A percentile compares a stretch with the other conserved stretches of the same genome.
phyloP scores from a whole-genome alignment of 2,888 invertebrate genomes.

The Himalopsyche kuldschensis region DNA sequence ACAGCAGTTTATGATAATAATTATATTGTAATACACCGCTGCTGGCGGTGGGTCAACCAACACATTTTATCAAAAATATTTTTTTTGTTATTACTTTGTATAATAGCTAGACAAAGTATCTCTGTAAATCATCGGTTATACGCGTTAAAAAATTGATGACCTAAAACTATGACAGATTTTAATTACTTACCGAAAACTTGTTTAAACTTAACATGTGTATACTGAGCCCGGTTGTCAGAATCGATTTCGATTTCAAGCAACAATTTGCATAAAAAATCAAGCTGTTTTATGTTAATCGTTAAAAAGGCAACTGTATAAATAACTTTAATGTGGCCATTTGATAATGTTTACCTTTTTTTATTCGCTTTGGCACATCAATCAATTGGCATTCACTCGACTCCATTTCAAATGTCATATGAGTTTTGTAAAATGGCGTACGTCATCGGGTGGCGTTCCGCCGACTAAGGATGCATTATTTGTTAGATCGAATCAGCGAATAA shows the following conservation, averaged over 20 bases:
- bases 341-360: conserved; percentile 3
- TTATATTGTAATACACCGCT: too few relatives aligned
- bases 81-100: too few relatives aligned
- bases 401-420: background rate
- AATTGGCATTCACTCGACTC: conserved; percentile 4
- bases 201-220: background rate
- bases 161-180: conserved; percentile 1
- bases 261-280: background rate
- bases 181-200: background rate
- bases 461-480: background rate
- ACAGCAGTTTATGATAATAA: too few relatives aligned
- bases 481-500: background rate
- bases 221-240: background rate
- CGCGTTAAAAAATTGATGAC: background rate
- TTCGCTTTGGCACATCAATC: background rate
- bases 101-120: background rate
- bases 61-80: too few relatives aligned
- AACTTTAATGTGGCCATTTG: background rate
- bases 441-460: background rate
- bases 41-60: too few relatives aligned
- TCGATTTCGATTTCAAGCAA: background rate
- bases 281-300: background rate
- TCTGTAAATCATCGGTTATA: background rate
- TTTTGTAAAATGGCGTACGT: background rate
- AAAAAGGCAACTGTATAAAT: conserved; percentile 2